Percentiles rank a stretch among this genome's conserved stretches.
Conservation (phyloP, 2,888 invertebrate species). For the Caenorhabditis panamensis region DNA sequence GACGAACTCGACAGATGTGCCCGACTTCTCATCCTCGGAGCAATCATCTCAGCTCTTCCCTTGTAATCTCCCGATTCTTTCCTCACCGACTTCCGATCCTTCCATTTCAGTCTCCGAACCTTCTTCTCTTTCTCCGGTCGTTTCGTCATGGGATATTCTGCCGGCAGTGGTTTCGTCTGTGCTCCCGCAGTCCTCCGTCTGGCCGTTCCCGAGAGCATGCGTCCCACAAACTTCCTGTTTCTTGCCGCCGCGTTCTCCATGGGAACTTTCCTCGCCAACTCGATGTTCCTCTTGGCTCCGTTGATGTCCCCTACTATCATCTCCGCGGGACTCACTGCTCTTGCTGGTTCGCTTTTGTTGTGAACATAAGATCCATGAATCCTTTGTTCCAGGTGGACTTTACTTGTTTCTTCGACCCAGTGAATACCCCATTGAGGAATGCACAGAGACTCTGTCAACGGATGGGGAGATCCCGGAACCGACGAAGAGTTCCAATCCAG, state of each 20-base stretch:
- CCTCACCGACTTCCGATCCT: neutral
- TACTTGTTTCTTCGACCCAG: slow-evolving; percentile 46
- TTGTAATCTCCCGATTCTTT: slow-evolving; percentile 25
- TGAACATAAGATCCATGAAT: too few relatives aligned
- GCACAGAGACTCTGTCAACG: slow-evolving; percentile 11
- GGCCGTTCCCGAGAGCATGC: slow-evolving; percentile 54
- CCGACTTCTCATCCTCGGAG: slow-evolving; percentile 58
- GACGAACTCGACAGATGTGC: slow-evolving; percentile 56
- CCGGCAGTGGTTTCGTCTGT: slow-evolving; percentile 72
- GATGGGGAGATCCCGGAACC: slow-evolving; percentile 35
- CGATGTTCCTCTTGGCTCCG: slow-evolving; percentile 51
- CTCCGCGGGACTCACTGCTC: slow-evolving; percentile 26
- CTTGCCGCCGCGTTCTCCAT: slow-evolving; percentile 64
- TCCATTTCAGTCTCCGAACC: slow-evolving; percentile 33
- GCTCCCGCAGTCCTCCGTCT: slow-evolving; percentile 66
- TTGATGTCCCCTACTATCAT: slow-evolving; percentile 16
- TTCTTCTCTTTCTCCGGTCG: slow-evolving; percentile 57
- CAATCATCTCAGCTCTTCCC: slow-evolving; percentile 55
- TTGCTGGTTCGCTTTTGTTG: neutral
- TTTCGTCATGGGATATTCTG: slow-evolving; percentile 69
- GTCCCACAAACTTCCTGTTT: slow-evolving; percentile 62
- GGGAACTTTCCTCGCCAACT: slow-evolving; percentile 63
- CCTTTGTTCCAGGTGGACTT: slow-evolving; percentile 29
- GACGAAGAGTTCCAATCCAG: slow-evolving; percentile 32
- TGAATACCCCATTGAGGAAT: slow-evolving; percentile 42